Percentiles rank a stretch among this genome's conserved stretches.
Evolutionary conservation across 2,113 vertebrate genomes (phyloP).

Genomic region (Psammodynastes pulverulentus): DNA sequence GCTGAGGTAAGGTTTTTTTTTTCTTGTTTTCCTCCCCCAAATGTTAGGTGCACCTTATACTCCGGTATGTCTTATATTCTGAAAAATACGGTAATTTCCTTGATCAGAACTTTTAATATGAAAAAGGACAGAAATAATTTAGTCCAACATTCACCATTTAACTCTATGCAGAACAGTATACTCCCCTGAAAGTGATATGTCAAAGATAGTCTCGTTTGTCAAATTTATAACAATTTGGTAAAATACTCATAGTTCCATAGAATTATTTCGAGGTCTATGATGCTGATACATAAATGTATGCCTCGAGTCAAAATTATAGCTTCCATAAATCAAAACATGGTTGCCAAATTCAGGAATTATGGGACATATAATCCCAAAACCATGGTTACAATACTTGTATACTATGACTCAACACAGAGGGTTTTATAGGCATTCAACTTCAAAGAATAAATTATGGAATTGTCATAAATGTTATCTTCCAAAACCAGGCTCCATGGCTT

Average conservation of each 20-base stretch:
- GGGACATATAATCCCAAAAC: not conserved
- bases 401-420: not conserved
- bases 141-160: not conserved
- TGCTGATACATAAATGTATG: not conserved
- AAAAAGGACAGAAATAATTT: not conserved
- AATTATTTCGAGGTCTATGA: not conserved
- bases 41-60: no score
- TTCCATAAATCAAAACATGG: not conserved
- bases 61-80: no score
- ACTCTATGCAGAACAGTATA: not conserved
- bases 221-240: not conserved
- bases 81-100: constrained; percentile 25
- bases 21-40: no score
- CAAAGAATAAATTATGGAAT: not conserved
- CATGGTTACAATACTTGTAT: not conserved
- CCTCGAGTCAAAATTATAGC: not conserved
- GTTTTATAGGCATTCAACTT: not conserved
- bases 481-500: not conserved
- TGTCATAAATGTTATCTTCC: not conserved
- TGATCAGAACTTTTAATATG: constrained; percentile 26
- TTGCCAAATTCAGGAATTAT: not conserved
- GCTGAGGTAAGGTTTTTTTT: no score
- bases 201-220: not conserved
- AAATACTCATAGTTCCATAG: not conserved
- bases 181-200: not conserved